Percentiles rank a stretch among this genome's conserved stretches.
phyloP scores from a whole-genome alignment of 1,140 invertebrate species.

The Heterodera carotae region DNA sequence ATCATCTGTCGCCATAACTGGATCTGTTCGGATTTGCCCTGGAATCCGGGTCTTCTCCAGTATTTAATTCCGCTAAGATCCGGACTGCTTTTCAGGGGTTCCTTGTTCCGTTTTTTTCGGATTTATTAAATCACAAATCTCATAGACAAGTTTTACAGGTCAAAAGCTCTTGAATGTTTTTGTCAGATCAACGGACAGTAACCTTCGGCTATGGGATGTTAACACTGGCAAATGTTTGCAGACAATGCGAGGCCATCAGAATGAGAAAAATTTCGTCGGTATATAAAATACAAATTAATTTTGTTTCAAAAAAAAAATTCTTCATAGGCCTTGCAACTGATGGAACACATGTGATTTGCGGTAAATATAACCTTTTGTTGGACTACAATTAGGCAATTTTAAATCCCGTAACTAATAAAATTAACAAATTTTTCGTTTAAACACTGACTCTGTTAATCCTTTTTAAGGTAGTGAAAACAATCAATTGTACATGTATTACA shows the following conservation, averaged over 20 bases:
- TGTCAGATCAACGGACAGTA: slow-evolving; percentile 83
- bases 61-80: no score
- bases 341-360: slow-evolving; percentile 89
- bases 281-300: neutral
- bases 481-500: slow-evolving; percentile 88
- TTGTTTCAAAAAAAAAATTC: neutral
- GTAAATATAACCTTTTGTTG: slow-evolving; percentile 65
- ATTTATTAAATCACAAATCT: no score
- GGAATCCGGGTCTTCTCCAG: no score
- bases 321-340: slow-evolving; percentile 77
- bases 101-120: no score
- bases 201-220: slow-evolving; percentile 89
- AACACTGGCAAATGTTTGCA: slow-evolving; percentile 75
- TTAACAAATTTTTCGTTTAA: no score
- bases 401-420: no score
- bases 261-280: slow-evolving; percentile 96
- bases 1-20: no score
- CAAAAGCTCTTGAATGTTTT: slow-evolving; percentile 5
- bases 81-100: no score
- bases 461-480: slow-evolving; percentile 82
- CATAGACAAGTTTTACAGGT: no score
- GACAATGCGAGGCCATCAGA: slow-evolving; percentile 87
- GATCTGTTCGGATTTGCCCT: no score
- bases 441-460: no score
- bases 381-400: no score